Base-by-base conservation (phyloP, 2,888 invertebrate species). In the Lepeophtheirus nordmannii region DNA sequence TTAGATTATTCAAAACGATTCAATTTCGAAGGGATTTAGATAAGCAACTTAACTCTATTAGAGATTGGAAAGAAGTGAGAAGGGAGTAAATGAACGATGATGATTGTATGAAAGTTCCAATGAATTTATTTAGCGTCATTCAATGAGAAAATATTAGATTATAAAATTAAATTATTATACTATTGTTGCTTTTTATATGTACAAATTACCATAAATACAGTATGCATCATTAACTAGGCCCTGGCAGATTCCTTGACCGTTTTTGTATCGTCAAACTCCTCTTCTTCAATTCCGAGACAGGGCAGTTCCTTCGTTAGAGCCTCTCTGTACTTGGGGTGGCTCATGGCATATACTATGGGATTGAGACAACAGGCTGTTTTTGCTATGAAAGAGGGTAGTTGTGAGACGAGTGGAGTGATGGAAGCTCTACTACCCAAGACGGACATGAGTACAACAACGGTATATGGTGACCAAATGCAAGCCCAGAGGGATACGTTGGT, bases 361-460 rank as follows among this genome's bases (percentile, higher is more conserved):
- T 69, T 69, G 9, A 69, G 64, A 57, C 69, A 69, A 37, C 68
- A 68, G n/a, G 69, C 69, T 11, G 60, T 64, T 61, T 69, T 69
- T 9, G 62, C 63, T 37, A 64, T 41, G 8, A 69, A 58, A 11
- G 69, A 65, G n/a, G 69, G 69, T 11, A 69, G 62, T 62, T 69
- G 68, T 57, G 69, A 68, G n/a, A 68, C 46, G 1, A 69, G 67
- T 12, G 69, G 69, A n/a, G 69, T 68, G 38, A 69, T 22, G 14
- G 68, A 53, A 14, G n/a, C 1, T 22, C 65, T 40, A 37, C 68
- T 67, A 46, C 68, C 69, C 23, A 62, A 67, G 9, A 69, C 69
- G 20, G 67, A 68, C 57, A 67, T 68, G 61, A 69, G 38, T 9
- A 67, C 67, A 17, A 68, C 62, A 3, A 66, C 30, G 12, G 69